phyloP scores from a whole-genome alignment of 1,140 invertebrate genomes.

The Manduca sexta region DNA sequence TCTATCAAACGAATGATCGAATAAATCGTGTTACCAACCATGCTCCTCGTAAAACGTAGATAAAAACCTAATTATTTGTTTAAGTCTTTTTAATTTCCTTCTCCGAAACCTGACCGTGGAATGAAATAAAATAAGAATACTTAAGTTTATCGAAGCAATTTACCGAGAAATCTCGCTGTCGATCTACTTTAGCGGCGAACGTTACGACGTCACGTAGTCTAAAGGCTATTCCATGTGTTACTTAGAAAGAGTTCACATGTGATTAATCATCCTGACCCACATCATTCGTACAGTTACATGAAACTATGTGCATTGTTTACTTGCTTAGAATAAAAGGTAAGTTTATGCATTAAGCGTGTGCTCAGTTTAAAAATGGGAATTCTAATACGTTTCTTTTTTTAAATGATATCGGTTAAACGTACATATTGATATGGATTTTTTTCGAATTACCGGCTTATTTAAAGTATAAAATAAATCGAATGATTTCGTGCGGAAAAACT shows the following conservation, averaged over 20 bases:
- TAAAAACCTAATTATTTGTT: not conserved
- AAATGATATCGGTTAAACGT: too few relatives aligned
- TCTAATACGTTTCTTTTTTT: too few relatives aligned
- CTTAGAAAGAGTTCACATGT: constrained; percentile 30
- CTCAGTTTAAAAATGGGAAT: too few relatives aligned
- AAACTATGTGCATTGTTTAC: too few relatives aligned
- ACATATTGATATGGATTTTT: too few relatives aligned
- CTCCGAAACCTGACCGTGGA: not conserved
- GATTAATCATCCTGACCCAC: constrained; percentile 45
- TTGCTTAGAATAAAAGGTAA: too few relatives aligned
- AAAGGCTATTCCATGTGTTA: constrained; percentile 30
- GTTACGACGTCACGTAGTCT: constrained; percentile 40
- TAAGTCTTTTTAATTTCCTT: not conserved
- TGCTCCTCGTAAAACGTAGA: not conserved
- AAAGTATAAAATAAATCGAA: too few relatives aligned
- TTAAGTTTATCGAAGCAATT: not conserved
- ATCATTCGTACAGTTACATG: constrained; percentile 36
- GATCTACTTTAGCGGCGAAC: constrained; percentile 13
- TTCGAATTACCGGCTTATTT: too few relatives aligned
- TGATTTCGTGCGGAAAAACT: too few relatives aligned
- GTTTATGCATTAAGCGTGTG: too few relatives aligned
- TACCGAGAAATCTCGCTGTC: constrained; percentile 15
- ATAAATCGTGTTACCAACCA: not conserved
- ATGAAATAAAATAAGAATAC: not conserved
- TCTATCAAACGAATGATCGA: too few relatives aligned